Evolutionary conservation across 2,113 vertebrate species (phyloP).

Genomic region (Pituophis catenifer): DNA sequence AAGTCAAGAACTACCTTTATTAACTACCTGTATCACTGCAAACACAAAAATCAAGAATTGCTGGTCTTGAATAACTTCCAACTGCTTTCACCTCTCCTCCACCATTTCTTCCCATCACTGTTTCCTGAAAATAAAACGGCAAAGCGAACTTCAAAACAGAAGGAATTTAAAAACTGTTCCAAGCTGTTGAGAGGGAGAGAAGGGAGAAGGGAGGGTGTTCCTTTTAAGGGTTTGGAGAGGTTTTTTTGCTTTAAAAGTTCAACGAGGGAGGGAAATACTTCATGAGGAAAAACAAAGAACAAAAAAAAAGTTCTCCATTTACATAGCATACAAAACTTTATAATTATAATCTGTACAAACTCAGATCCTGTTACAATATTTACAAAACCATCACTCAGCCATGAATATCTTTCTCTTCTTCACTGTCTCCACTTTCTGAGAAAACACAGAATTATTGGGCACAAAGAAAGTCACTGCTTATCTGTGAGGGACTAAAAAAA

Average conservation of each 20-base stretch:
- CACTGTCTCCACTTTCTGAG: neutral
- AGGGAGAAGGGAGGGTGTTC: neutral
- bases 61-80: neutral
- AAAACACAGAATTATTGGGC: neutral
- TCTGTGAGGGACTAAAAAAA: neutral
- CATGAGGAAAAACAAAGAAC: neutral
- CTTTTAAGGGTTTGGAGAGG: neutral
- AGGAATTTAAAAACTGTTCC: neutral
- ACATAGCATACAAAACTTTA: neutral
- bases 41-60: neutral
- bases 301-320: neutral
- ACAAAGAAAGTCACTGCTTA: neutral
- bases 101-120: neutral
- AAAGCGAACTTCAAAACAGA: neutral
- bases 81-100: neutral
- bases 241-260: neutral
- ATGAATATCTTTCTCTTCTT: neutral
- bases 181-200: neutral
- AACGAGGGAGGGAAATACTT: neutral
- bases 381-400: constrained; percentile 11
- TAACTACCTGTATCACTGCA: neutral
- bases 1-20: neutral
- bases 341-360: constrained; percentile 27
- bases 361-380: constrained; percentile 40
- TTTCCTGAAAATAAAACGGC: neutral